phyloP scores from a whole-genome alignment of 2,113 vertebrate species.

The Cyanoramphus novaezelandiae region DNA sequence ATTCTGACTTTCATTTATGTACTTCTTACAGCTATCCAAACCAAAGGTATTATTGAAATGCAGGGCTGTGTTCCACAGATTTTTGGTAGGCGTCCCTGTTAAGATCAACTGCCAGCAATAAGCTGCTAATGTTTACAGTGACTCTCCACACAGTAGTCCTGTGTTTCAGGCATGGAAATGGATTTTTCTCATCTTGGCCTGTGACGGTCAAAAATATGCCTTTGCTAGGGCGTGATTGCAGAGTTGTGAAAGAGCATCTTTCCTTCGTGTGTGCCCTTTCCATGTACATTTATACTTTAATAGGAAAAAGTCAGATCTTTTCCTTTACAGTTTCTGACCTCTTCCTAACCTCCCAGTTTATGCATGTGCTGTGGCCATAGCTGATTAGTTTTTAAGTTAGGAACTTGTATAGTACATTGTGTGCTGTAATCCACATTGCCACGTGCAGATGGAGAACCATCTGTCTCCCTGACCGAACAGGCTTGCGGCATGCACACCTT shows the following conservation, averaged over 20 bases:
- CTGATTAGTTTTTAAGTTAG: neutral
- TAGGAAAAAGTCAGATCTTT: neutral
- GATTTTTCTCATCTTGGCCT: neutral
- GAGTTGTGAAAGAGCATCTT: neutral
- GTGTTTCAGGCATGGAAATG: slow-evolving; percentile 23
- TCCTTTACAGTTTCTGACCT: neutral
- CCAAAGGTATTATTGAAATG: slow-evolving; percentile 41
- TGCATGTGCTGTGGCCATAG: neutral
- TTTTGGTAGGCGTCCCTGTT: slow-evolving; percentile 7
- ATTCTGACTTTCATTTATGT: neutral
- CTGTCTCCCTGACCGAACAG: neutral
- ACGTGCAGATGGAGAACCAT: neutral
- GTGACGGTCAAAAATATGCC: neutral
- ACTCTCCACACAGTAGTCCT: slow-evolving; percentile 11
- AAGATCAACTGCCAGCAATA: neutral
- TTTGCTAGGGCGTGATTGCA: neutral
- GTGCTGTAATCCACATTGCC: neutral
- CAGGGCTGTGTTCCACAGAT: neutral
- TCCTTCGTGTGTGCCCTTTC: neutral
- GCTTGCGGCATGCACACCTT: neutral
- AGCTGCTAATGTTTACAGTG: neutral
- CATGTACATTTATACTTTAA: neutral
- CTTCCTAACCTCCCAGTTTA: neutral
- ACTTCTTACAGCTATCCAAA: slow-evolving; percentile 6
- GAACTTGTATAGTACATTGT: neutral